Conservation (phyloP, 92 coral and sea anemone genomes). For the Porites lobata region DNA sequence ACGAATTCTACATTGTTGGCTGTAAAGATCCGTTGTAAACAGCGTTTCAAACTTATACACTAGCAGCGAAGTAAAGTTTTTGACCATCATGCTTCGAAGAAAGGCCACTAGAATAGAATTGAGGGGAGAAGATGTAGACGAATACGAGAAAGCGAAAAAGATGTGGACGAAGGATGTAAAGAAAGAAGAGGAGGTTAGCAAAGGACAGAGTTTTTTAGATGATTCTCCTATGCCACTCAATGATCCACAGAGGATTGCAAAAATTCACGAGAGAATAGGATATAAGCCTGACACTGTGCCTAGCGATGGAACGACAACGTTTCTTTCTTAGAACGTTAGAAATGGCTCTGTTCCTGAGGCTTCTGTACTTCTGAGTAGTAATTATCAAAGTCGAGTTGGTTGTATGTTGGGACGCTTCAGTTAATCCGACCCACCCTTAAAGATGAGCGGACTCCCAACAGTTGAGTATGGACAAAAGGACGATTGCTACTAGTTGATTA, state of each 20-base stretch:
- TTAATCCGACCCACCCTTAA: too few species aligned
- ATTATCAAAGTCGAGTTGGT: not conserved
- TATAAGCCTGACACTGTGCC: constrained; percentile 92
- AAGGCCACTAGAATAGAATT: constrained; percentile 95
- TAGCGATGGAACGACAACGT: constrained; percentile 87
- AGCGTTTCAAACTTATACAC: too few species aligned
- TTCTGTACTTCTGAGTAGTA: too few species aligned
- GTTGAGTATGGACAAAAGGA: too few species aligned
- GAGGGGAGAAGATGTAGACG: constrained; percentile 93
- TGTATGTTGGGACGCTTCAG: too few species aligned
- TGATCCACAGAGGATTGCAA: constrained; percentile 80
- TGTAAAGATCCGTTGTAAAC: too few species aligned
- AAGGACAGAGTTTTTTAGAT: constrained; percentile 14
- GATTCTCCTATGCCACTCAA: constrained; percentile 48
- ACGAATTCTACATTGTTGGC: too few species aligned
- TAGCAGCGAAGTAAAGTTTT: not conserved
- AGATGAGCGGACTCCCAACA: too few species aligned
- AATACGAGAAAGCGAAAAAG: constrained; percentile 89
- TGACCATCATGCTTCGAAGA: constrained; percentile 85
- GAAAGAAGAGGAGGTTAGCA: constrained; percentile 24
- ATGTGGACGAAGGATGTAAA: constrained; percentile 69
- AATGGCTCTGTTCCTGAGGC: not conserved
- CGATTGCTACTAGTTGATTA: too few species aligned
- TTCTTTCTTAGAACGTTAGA: constrained; percentile 33
- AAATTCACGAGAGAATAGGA: constrained; percentile 93